Base-by-base conservation (phyloP, 2,113 vertebrate species). In the Peromyscus leucopus region DNA sequence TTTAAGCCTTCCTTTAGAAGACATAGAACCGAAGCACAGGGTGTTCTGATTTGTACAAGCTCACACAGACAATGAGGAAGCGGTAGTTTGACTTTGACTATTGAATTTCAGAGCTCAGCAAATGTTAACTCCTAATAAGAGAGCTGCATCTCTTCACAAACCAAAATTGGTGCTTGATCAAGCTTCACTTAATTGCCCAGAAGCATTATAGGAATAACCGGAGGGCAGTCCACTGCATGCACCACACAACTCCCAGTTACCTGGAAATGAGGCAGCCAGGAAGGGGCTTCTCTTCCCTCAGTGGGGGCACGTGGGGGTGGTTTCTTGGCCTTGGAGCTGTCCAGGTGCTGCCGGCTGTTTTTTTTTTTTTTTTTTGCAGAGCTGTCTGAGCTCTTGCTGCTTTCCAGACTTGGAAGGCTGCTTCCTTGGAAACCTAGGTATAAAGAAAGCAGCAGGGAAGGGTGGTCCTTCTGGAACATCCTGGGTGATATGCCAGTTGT, bases 401-500 rank as follows among this genome's bases (percentile, higher is more conserved):
- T 83, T 89, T 69, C 55, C 7, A 46, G 42, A 91, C 17, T 51
- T 69, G 48, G 46, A 95, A 91, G 51, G 0, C 72, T 91, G 21
- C 55, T 96, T 96, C 31, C 55, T 93, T 93, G 91, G 90, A 93
- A 91, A 80, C 4, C 42, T 71, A 57, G 42, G 31, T 33, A 31
- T 24, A 78, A 15, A 55, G 69, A 67, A 80, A 85, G 39, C 21
- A 75, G 21, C 28, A 76, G 71, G 33, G 7, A 84, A 61, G 51
- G 9, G 36, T 42, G 42, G 22, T 65, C 51, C 82, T 80, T 86
- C 48, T 67, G 28, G 28, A 94, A 36, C 67, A 78, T 5, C 74
- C 51, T 26, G 0, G 63, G 36, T 15, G 36, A 19, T 39, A 2
- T 74, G 28, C 75, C 80, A 78, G 16, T 63, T 92, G 92, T 91